Conservation (phyloP, 1,140 invertebrate species). For the Lordiphosa stackelbergi region DNA sequence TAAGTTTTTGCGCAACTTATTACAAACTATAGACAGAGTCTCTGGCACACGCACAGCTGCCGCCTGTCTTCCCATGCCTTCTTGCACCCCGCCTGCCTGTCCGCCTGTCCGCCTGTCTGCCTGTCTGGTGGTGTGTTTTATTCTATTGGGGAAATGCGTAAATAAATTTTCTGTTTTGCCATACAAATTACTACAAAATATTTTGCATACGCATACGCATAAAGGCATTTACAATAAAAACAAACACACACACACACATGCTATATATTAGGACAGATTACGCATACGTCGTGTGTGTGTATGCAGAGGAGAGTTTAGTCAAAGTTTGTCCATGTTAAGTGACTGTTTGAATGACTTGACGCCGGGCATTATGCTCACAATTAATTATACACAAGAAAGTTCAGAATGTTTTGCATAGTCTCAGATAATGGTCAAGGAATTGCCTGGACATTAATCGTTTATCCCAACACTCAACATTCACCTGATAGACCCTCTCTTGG, state of each 20-base stretch:
- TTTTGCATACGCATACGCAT: conserved; percentile 65
- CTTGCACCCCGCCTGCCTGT: neutral
- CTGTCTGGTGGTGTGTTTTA: conserved; percentile 1
- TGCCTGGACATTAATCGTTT: conserved; percentile 46
- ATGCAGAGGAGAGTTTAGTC: conserved; percentile 24
- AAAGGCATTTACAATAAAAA: conserved; percentile 65
- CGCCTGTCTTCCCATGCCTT: conserved; percentile 11
- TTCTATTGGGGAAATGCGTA: conserved; percentile 43
- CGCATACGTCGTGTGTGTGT: conserved; percentile 44
- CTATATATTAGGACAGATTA: conserved; percentile 49
- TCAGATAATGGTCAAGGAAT: conserved; percentile 46
- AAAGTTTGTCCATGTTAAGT: conserved; percentile 64
- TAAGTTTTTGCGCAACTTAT: conserved; percentile 68
- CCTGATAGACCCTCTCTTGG: conserved; percentile 22
- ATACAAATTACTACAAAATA: conserved; percentile 72
- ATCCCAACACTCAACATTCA: conserved; percentile 24
- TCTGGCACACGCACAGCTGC: conserved; percentile 31
- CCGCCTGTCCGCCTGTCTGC: neutral
- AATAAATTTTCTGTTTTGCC: conserved; percentile 57
- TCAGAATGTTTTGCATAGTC: conserved; percentile 47
- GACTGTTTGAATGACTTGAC: conserved; percentile 64
- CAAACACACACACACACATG: conserved; percentile 40
- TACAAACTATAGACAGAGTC: conserved; percentile 53
- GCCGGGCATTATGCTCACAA: conserved; percentile 30
- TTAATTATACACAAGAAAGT: conserved; percentile 40